Percentiles rank a stretch among this genome's conserved stretches.
Evolutionary conservation across 1,140 invertebrate species (phyloP).

Genomic region (Cydia pomonella): DNA sequence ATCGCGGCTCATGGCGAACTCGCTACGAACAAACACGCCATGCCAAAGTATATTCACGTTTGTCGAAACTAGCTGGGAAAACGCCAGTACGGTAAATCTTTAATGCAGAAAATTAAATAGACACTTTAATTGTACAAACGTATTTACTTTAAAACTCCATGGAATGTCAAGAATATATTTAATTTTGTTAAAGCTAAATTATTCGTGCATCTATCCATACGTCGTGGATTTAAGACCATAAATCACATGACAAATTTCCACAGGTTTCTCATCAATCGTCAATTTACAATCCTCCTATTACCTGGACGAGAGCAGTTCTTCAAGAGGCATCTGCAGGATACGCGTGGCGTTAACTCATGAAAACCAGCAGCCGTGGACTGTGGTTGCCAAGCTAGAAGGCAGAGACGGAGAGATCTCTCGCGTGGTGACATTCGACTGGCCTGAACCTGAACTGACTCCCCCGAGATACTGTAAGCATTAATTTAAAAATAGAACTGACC

Average conservation of each 20-base stretch:
- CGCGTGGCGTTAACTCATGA: not conserved
- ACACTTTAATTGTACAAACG: no score
- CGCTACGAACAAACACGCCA: no score
- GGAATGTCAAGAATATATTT: no score
- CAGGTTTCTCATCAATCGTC: conserved; percentile 23
- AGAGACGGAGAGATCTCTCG: conserved; percentile 16
- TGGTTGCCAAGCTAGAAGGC: conserved; percentile 17
- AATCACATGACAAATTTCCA: not conserved
- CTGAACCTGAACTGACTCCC: not conserved
- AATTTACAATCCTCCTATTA: not conserved
- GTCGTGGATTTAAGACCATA: not conserved
- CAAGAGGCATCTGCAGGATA: conserved; percentile 3
- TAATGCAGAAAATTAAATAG: no score
- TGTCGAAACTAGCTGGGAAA: no score
- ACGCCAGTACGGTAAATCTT: no score
- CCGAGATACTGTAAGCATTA: not conserved
- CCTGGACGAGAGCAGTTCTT: not conserved
- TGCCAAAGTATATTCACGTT: no score
- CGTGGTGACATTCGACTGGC: not conserved
- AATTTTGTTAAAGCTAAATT: no score
- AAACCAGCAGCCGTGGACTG: conserved; percentile 13
- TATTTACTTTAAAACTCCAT: no score
- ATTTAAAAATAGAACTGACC: not conserved
- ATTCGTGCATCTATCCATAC: no score
- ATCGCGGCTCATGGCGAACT: no score